phyloP scores from a whole-genome alignment of 2,113 vertebrate genomes.

The Strigops habroptila region DNA sequence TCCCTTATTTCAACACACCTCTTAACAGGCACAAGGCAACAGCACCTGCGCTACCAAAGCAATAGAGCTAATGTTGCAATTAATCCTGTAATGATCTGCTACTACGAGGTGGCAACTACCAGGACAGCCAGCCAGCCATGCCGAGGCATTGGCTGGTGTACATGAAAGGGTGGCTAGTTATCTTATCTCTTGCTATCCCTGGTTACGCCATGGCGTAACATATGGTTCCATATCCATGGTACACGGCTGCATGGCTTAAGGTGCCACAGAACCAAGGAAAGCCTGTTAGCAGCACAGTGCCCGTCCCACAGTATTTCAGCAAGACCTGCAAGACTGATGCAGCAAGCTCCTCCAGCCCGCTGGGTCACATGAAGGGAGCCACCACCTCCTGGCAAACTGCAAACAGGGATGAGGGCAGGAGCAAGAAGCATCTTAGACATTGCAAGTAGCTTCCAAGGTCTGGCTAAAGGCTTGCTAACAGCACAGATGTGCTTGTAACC shows the following conservation, averaged over 20 bases:
- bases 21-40: not conserved
- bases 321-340: not conserved
- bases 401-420: not conserved
- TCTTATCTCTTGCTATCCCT: not conserved
- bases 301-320: not conserved
- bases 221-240: rapidly evolving
- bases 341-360: not conserved
- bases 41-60: not conserved
- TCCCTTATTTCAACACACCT: not conserved
- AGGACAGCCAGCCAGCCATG: not conserved
- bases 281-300: rapidly evolving
- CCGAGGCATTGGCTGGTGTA: not conserved
- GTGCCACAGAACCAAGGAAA: not conserved
- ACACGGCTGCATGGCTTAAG: not conserved
- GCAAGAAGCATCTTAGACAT: not conserved
- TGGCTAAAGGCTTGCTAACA: not conserved
- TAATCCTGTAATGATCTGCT: not conserved
- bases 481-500: not conserved
- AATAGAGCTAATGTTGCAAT: not conserved
- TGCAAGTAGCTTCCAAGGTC: not conserved
- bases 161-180: not conserved
- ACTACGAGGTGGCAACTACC: not conserved
- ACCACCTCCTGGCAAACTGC: not conserved
- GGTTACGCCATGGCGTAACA: not conserved
- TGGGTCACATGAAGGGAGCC: rapidly evolving